Conservation (phyloP, 2,113 vertebrate genomes). For the Trichechus manatus region DNA sequence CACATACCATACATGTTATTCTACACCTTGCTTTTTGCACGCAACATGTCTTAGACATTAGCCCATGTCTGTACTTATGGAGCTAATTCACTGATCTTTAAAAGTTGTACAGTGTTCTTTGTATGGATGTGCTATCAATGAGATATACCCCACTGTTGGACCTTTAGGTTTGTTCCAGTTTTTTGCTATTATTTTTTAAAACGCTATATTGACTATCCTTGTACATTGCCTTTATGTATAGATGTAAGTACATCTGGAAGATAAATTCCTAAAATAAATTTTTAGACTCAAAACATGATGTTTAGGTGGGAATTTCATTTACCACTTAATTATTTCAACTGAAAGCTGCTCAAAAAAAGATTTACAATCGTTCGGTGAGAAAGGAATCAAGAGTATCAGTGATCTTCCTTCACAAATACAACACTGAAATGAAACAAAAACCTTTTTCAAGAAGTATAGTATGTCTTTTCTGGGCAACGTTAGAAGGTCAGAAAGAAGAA, state of each 20-base stretch:
- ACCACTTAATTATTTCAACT: conserved; percentile 19
- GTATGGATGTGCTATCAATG: neutral
- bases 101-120: neutral
- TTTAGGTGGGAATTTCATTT: neutral
- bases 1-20: neutral
- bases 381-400: neutral
- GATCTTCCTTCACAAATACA: neutral
- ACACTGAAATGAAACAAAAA: neutral
- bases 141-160: too few species aligned
- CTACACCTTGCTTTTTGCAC: neutral
- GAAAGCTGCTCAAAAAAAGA: conserved; percentile 32
- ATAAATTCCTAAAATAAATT: conserved; percentile 27
- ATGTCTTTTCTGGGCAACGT: neutral
- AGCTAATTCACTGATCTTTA: neutral
- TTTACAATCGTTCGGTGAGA: neutral
- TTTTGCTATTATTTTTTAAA: neutral
- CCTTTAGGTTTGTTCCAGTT: neutral
- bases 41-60: neutral
- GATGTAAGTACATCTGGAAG: neutral
- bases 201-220: neutral
- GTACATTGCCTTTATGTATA: neutral
- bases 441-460: neutral
- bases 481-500: conserved; percentile 24
- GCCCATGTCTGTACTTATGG: neutral
- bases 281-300: conserved; percentile 12